These are phyloP conservation scores for Dendrolimus punctatus DNA, from an alignment of 1,140 invertebrate genomes.

Conservation along the genomic window DNA sequence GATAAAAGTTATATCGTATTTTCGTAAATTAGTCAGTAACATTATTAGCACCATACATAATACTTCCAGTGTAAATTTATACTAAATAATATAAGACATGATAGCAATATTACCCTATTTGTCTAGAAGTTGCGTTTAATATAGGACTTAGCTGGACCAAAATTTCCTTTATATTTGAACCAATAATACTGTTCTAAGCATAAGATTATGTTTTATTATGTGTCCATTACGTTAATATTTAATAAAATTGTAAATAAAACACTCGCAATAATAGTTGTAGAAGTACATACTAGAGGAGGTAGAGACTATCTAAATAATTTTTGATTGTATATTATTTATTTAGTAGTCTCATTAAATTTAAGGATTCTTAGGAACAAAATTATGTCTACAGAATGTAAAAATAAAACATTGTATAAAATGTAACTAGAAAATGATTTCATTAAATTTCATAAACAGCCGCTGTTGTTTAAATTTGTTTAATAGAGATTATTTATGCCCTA, in stretches of 20 bases:
- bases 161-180: slow-evolving; percentile 61
- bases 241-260: slow-evolving; percentile 56
- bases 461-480: slow-evolving; percentile 9
- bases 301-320: slow-evolving; percentile 36
- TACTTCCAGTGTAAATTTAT: slow-evolving; percentile 3
- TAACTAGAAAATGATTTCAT: slow-evolving; percentile 65
- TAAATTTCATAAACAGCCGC: slow-evolving; percentile 62
- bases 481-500: too few relatives aligned
- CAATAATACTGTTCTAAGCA: slow-evolving; percentile 42
- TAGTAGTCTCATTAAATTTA: slow-evolving; percentile 46
- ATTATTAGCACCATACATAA: slow-evolving; percentile 16
- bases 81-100: background rate
- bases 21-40: too few relatives aligned
- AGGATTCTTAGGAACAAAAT: slow-evolving; percentile 26
- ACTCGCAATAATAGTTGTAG: slow-evolving; percentile 62
- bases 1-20: background rate
- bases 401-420: slow-evolving; percentile 62
- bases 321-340: slow-evolving; percentile 51
- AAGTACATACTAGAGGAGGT: slow-evolving; percentile 7
- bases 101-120: slow-evolving; percentile 52
- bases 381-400: slow-evolving; percentile 55
- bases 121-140: slow-evolving; percentile 58
- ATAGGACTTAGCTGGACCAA: slow-evolving; percentile 69
- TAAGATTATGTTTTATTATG: slow-evolving; percentile 47
- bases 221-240: slow-evolving; percentile 35